Evolutionary conservation across 2,797 vertebrate genomes (phyloP).

Genomic region (Chromobotia macracanthus): DNA sequence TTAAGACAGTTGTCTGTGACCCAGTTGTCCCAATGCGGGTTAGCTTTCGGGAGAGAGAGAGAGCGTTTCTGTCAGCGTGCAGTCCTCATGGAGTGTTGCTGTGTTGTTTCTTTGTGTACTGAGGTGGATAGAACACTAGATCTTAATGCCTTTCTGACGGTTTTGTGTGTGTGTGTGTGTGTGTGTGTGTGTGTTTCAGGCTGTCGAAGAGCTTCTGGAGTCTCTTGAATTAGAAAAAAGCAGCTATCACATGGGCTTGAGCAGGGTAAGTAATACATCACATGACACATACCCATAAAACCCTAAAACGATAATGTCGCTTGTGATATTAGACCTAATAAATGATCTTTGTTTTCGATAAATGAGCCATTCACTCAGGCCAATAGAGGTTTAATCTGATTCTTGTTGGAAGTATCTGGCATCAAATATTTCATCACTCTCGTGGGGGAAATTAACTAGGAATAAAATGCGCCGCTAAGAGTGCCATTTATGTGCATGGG

Average conservation of each 20-base stretch:
- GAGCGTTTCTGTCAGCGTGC: slow-evolving; percentile 27
- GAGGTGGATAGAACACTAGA: slow-evolving; percentile 9
- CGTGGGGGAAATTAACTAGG: neutral
- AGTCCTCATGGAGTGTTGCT: slow-evolving; percentile 28
- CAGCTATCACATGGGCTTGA: slow-evolving; percentile 92
- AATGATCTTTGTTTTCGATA: neutral
- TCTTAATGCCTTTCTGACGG: slow-evolving; percentile 27
- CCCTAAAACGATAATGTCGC: neutral
- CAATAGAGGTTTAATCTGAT: neutral
- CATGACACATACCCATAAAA: slow-evolving; percentile 8
- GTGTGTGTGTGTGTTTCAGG: slow-evolving; percentile 80
- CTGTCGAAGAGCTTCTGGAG: slow-evolving; percentile 91
- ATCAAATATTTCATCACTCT: neutral
- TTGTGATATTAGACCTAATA: neutral
- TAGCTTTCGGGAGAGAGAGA: slow-evolving; percentile 25
- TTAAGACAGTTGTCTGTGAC: slow-evolving; percentile 37
- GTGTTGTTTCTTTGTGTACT: slow-evolving; percentile 23
- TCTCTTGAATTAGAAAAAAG: slow-evolving; percentile 94
- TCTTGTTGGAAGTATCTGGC: neutral
- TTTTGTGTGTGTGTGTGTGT: too few relatives aligned
- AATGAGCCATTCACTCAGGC: neutral
- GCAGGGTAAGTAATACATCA: slow-evolving; percentile 80
- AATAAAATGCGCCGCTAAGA: neutral
- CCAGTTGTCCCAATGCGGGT: neutral
- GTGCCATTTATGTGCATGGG: neutral